A percentile compares a stretch with the other conserved stretches of the same genome.
These are phyloP conservation scores for Archivesica marissinica DNA, from an alignment of 1,140 invertebrate species.

Conservation along the genomic window DNA sequence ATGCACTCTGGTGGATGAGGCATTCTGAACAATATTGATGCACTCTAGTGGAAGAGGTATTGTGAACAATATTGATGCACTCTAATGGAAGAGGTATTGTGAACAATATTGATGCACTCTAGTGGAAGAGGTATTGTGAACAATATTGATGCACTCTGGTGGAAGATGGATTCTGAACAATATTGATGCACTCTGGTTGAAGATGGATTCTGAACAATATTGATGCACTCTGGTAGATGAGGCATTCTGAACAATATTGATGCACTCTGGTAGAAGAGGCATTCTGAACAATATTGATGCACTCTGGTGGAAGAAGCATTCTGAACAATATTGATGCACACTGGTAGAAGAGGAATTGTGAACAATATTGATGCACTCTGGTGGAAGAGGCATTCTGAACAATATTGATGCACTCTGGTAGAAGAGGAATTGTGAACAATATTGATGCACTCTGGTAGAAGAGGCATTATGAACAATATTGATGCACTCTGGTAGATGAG, in stretches of 20 bases:
- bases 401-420: too few relatives aligned
- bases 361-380: conserved; percentile 91
- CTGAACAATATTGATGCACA: too few relatives aligned
- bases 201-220: conserved; percentile 89
- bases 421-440: conserved; percentile 85
- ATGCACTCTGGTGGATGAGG: too few relatives aligned
- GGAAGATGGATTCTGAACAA: conserved; percentile 90
- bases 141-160: conserved; percentile 92
- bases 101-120: conserved; percentile 90
- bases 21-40: conserved; percentile 92
- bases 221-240: conserved; percentile 93
- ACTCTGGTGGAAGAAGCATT: conserved; percentile 94
- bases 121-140: conserved; percentile 92
- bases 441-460: conserved; percentile 94
- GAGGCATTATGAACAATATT: conserved; percentile 87
- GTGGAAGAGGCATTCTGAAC: conserved; percentile 91
- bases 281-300: conserved; percentile 91
- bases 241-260: conserved; percentile 89
- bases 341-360: too few relatives aligned
- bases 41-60: conserved; percentile 95
- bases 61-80: too few relatives aligned
- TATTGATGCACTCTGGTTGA: too few relatives aligned
- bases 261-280: too few relatives aligned
- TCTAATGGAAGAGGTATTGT: too few relatives aligned
- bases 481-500: too few relatives aligned